A percentile compares a stretch with the other conserved stretches of the same genome.
Conservation (phyloP, 2,888 invertebrate species). For the Cataglyphis cursor region DNA sequence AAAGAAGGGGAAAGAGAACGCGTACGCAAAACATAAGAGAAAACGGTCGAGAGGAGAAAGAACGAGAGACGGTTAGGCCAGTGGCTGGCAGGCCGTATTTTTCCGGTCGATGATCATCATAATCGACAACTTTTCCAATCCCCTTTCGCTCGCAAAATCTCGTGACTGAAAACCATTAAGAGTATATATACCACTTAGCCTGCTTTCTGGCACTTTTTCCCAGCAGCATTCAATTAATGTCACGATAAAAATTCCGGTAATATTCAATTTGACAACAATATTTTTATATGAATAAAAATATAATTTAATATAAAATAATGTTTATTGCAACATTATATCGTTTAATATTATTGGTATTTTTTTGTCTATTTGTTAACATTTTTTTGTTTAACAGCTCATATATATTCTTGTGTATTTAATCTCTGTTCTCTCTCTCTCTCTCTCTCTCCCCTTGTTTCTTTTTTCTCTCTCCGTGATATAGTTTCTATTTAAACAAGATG, state of each 20-base stretch:
- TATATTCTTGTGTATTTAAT: neutral
- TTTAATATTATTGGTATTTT: neutral
- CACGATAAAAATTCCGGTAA: neutral
- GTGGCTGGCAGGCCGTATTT: constrained; percentile 52
- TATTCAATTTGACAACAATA: neutral
- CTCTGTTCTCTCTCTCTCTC: no score
- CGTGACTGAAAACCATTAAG: constrained; percentile 36
- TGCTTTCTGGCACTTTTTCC: constrained; percentile 33
- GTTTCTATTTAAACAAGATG: no score
- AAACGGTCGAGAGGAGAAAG: constrained; percentile 33
- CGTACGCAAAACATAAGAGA: neutral
- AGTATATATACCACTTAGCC: constrained; percentile 26
- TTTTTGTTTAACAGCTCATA: neutral
- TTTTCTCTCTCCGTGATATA: no score
- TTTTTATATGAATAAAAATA: constrained; percentile 12
- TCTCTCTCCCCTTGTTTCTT: no score
- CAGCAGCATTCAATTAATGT: constrained; percentile 4
- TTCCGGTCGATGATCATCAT: constrained; percentile 71
- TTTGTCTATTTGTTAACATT: neutral
- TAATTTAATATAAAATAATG: neutral
- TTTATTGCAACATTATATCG: neutral
- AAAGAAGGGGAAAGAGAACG: neutral
- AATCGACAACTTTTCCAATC: constrained; percentile 71
- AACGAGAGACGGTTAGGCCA: constrained; percentile 21
- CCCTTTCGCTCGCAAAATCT: constrained; percentile 49